Evolutionary conservation across 2,888 invertebrate genomes (phyloP), one percentile per base, ranked within the genome.

Genomic region (Pilophorus perplexus): DNA sequence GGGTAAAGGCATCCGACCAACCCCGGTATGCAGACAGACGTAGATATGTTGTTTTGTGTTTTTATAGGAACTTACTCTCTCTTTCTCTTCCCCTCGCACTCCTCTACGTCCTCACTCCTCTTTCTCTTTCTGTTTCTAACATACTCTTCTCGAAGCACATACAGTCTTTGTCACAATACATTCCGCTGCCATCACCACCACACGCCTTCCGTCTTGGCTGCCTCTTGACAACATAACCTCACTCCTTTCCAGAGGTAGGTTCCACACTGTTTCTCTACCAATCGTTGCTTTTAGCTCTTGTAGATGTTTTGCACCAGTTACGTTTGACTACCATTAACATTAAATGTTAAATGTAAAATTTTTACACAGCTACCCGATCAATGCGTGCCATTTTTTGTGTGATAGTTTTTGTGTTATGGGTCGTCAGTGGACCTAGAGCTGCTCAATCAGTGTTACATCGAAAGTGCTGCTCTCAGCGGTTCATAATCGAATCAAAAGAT

Each of bases 11-110:
- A n/a, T n/a, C 18, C 22, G 22, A 23, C 42, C 42, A 27, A 42
- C 44, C 50, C 22, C 10, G 60, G 60, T 60, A 60, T 64, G 64
- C 64, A 64, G 64, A 64, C 64, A 64, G 52, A 64, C 50, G 64
- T 64, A 64, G 66, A 66, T 66, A 66, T 66, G 55, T 66, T 66
- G 66, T 66, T 66, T 65, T 66, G 57, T 52, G 40, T 66, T 66
- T 66, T 66, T 66, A 66, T 66, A 66, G 66, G 52, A 54, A 64
- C 52, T 64, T 64, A 52, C 64, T 64, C 64, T 64, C 44, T 52
- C 44, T 62, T 38, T 52, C 52, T 52, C 28, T 40, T 40, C 25
- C 50, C 22, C 40, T 46, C 48, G 23, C 62, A 22, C 23, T 62
- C 48, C 62, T 27, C 52, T n/a, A n/a, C 25, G 4, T 52, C 28